Percentiles rank a stretch among this genome's conserved stretches.
Conservation (phyloP, 2,797 vertebrate species). For the Furcifer pardalis region DNA sequence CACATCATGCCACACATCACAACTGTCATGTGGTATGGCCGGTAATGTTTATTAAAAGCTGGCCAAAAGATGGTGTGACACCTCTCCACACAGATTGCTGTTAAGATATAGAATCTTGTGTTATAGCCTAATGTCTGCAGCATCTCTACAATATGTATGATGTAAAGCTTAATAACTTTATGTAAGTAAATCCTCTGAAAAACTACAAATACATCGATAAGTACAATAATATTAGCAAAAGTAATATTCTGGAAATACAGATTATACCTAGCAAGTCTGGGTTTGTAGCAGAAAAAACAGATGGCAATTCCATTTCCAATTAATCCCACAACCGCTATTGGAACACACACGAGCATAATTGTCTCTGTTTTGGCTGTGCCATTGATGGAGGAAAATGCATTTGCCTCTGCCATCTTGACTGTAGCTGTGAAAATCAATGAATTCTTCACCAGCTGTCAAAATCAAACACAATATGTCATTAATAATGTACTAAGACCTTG, state of each 20-base stretch:
- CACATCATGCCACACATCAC: slow-evolving; percentile 73
- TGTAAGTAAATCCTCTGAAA: not conserved
- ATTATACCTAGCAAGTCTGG: slow-evolving; percentile 45
- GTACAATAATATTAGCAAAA: slow-evolving; percentile 46
- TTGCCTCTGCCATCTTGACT: not conserved
- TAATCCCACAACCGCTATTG: slow-evolving; percentile 41
- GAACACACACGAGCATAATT: not conserved
- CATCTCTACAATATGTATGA: not conserved
- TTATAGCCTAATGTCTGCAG: slow-evolving; percentile 72
- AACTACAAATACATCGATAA: slow-evolving; percentile 21
- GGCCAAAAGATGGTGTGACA: slow-evolving; percentile 77
- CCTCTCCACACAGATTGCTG: slow-evolving; percentile 79
- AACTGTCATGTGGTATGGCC: slow-evolving; percentile 72
- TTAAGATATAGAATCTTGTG: slow-evolving; percentile 78
- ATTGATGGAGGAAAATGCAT: not conserved
- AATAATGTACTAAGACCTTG: not conserved
- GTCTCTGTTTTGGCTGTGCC: not conserved
- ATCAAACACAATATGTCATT: not conserved
- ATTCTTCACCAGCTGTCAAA: slow-evolving; percentile 14
- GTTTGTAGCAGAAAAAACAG: slow-evolving; percentile 35
- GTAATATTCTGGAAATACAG: slow-evolving; percentile 50
- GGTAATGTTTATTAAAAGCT: slow-evolving; percentile 75
- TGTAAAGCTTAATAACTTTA: not conserved
- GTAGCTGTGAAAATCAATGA: not conserved
- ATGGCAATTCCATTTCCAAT: slow-evolving; percentile 46